Conservation (phyloP, 2,113 vertebrate species). For the Craseonycteris thonglongyai region DNA sequence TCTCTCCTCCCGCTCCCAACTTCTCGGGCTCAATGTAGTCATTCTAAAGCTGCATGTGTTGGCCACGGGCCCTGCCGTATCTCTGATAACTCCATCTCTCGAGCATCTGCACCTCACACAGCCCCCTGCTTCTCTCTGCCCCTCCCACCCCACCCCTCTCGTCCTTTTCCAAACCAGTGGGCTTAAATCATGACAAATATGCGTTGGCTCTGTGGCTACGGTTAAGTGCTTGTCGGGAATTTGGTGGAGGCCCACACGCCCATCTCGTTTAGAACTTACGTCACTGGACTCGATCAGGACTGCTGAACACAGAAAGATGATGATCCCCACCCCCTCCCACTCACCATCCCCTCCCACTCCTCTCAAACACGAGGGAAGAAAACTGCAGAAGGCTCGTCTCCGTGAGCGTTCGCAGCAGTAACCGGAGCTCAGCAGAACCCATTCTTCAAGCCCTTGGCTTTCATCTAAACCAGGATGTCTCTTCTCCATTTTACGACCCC, state of each 20-base stretch:
- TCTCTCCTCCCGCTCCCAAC: not conserved
- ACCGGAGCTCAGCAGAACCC: slow-evolving; percentile 30
- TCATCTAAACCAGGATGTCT: slow-evolving; percentile 76
- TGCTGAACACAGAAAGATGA: not conserved
- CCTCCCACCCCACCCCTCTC: not conserved
- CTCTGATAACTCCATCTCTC: not conserved
- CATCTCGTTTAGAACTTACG: slow-evolving; percentile 49
- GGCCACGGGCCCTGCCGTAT: not conserved
- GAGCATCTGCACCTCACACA: too few relatives aligned
- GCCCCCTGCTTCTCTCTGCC: not conserved
- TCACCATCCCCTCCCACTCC: not conserved
- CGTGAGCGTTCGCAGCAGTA: slow-evolving; percentile 28
- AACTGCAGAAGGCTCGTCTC: slow-evolving; percentile 41
- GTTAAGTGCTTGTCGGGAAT: slow-evolving; percentile 53
- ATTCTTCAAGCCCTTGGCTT: slow-evolving; percentile 65
- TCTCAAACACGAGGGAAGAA: slow-evolving; percentile 55
- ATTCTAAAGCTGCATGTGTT: not conserved
- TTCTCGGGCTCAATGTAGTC: not conserved
- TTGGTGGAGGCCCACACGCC: slow-evolving; percentile 46
- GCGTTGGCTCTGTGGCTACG: not conserved
- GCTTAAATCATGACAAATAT: slow-evolving; percentile 53
- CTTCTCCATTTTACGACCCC: slow-evolving; percentile 70
- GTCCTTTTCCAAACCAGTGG: not conserved
- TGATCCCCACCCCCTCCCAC: not conserved
- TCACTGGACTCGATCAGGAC: slow-evolving; percentile 15